Evolutionary conservation across 2,113 vertebrate genomes (phyloP), one percentile per base, ranked within the genome.

Genomic region (Gorsachius goisagi): DNA sequence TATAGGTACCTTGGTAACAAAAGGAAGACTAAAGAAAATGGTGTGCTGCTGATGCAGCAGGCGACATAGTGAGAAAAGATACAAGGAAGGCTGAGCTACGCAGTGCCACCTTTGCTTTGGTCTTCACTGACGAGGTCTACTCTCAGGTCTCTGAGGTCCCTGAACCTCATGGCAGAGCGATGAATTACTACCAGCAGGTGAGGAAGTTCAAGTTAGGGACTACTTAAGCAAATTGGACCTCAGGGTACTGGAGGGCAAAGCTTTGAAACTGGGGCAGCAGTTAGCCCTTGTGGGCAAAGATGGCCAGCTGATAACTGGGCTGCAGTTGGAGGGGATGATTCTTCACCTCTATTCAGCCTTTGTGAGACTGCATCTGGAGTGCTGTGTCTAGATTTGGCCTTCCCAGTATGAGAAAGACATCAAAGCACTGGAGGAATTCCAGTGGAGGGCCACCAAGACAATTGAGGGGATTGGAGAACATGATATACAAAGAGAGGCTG

Each of bases 231-330:
- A 59, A 44, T 21, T 20, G 28, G 24, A 26, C 13, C 35, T 85
- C 22, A 8, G 22, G 45, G 13, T 64, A 30, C 26, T 27, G 23
- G 32, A 53, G 66, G 37, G 11, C 41, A 45, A 59, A 88, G 35
- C 11, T 81, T 71, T 71, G 41, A 58, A 58, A 52, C 0, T 27
- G 62, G 9, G 21, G 27, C 35, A 52, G 7, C 52, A 63, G 24
- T 27, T 80, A 64, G 45, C 13, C 11, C 26, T 86, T 52, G 13
- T 15, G 55, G 50, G 50, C 35, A 80, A 45, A 76, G 49, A 17
- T 0, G 0, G 28, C 6, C 16, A 32, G 3, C 56, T 52, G 45
- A 20, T 69, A 44, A 22, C 39, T 64, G 26, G 39, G 11, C 68
- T 83, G n/a, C 74, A 71, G n/a, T 11, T 55, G 56, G 28, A 74